Conservation (phyloP, 2,888 invertebrate genomes). For the Muschampia staudingeri region DNA sequence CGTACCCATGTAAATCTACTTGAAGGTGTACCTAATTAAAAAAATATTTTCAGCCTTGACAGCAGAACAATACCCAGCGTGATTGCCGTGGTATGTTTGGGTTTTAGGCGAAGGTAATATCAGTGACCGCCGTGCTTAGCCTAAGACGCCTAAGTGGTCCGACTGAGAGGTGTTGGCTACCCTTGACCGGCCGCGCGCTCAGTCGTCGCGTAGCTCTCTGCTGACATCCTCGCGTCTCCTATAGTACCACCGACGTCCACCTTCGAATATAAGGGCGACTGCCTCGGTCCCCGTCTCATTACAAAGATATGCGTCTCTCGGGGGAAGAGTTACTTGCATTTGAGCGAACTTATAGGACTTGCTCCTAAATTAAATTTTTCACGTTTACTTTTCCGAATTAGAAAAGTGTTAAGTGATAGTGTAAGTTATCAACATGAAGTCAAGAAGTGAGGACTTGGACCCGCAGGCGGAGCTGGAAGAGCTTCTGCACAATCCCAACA, state of each 20-base stretch:
- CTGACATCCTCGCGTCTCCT: conserved; percentile 82
- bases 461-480: conserved; percentile 85
- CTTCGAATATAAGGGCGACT: conserved; percentile 74
- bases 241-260: conserved; percentile 60
- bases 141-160: conserved; percentile 68
- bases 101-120: conserved; percentile 56
- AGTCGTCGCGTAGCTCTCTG: conserved; percentile 84
- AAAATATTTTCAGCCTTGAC: conserved; percentile 55
- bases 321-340: conserved; percentile 65
- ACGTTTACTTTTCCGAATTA: conserved; percentile 36
- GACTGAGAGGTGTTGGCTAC: conserved; percentile 73
- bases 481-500: conserved; percentile 83
- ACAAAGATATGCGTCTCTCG: conserved; percentile 78
- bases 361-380: conserved; percentile 45
- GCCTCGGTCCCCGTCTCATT: conserved; percentile 71
- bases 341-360: conserved; percentile 39
- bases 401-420: conserved; percentile 71
- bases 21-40: conserved; percentile 22
- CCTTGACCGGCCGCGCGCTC: conserved; percentile 82
- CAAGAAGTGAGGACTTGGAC: conserved; percentile 74
- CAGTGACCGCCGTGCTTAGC: conserved; percentile 54
- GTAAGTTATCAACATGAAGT: conserved; percentile 78
- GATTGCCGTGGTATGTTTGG: conserved; percentile 49
- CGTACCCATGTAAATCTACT: conserved; percentile 1
- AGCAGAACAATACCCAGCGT: conserved; percentile 56